Evolutionary conservation across 2,888 invertebrate genomes (phyloP), one percentile per base, ranked within the genome.

Genomic region (Lasioglossum figueresi): DNA sequence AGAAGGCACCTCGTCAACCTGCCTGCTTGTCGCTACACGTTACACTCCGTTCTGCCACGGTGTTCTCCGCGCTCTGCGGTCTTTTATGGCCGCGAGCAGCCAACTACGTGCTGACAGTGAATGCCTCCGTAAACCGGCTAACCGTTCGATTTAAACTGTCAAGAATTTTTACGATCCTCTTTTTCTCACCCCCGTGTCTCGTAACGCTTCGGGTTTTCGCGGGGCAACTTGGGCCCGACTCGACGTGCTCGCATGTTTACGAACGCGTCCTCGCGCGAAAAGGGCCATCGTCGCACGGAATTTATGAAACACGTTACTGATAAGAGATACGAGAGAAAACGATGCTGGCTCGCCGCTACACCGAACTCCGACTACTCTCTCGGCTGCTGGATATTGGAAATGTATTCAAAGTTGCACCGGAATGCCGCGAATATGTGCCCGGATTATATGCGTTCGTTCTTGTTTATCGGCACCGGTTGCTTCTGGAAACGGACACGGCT

Each of bases 61-160:
- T 56, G 70, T 72, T 73, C 70, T 78, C 70, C 70, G 70, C 40
- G 37, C 63, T 34, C 52, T 86, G 85, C 78, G 87, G 83, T 90
- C 84, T 85, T 85, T 88, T 88, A 90, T 83, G 84, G 87, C 83
- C 82, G 78, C 88, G 82, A 84, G 74, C 80, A 43, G 52, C 79
- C 79, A 79, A 79, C 86, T 85, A 84, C 66, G 80, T 63, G 85
- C 85, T 86, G 85, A 84, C 85, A 85, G 82, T 80, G 88, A 89
- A 88, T 91, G 87, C 89, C 90, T 89, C 89, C 87, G 88, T 88
- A 79, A 90, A 88, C 88, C 88, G 91, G 72, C 76, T 63, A 80
- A 85, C 82, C 79, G 66, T 81, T 85, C 86, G 79, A 45, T 70
- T 86, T 86, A 79, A 86, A 86, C 81, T 76, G 70, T 79, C 76